phyloP scores from a whole-genome alignment of 2,888 invertebrate genomes.

The Periphyllus acericola region DNA sequence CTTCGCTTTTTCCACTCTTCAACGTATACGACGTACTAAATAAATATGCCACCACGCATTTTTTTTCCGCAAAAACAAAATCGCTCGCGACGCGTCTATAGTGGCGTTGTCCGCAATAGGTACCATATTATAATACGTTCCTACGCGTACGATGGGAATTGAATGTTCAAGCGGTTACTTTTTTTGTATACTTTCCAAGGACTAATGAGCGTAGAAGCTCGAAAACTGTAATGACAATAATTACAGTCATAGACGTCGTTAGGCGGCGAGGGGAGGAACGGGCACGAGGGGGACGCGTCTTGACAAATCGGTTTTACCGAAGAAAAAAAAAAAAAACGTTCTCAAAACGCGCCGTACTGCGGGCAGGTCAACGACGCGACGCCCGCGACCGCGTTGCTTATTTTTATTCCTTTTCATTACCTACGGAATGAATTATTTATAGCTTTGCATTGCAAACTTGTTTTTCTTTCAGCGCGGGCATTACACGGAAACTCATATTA shows the following conservation, averaged over 20 bases:
- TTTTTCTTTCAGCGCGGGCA: background rate
- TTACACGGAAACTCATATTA: background rate
- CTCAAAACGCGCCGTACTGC: background rate
- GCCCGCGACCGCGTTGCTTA: background rate
- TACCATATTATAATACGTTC: too few relatives aligned
- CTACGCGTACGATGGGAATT: background rate
- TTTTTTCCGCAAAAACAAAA: background rate
- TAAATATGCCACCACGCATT: background rate
- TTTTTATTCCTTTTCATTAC: background rate
- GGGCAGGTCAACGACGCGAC: background rate
- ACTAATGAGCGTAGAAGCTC: background rate
- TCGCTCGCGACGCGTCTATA: background rate
- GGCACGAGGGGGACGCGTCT: background rate
- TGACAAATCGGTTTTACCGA: background rate
- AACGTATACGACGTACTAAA: too few relatives aligned
- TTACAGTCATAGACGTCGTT: background rate
- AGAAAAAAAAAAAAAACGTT: background rate
- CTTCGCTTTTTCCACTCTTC: too few relatives aligned
- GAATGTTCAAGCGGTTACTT: background rate
- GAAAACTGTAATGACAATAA: background rate
- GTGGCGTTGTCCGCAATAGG: too few relatives aligned
- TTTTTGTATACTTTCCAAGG: background rate
- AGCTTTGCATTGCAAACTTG: background rate
- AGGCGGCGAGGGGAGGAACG: background rate
- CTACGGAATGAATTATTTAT: background rate